Conservation (phyloP, 2,888 invertebrate species). For the Lasioglossum villosulum region DNA sequence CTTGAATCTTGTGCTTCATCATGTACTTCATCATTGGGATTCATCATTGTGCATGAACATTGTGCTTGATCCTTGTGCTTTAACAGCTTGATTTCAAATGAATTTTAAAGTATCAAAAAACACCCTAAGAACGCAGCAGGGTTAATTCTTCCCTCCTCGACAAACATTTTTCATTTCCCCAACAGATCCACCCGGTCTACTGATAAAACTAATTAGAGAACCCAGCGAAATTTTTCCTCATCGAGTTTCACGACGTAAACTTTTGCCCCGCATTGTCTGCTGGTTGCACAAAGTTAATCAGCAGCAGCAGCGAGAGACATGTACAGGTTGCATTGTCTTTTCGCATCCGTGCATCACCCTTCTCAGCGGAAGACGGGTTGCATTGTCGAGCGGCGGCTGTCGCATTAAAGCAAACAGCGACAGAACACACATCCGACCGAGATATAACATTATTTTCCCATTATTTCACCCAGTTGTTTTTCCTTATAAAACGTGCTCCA, state of each 20-base stretch:
- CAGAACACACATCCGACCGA: not conserved
- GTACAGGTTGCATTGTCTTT: not conserved
- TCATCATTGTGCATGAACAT: not conserved
- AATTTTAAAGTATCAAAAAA: not conserved
- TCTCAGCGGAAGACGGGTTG: not conserved
- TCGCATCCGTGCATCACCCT: not conserved
- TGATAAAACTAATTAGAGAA: not conserved
- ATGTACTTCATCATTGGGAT: not conserved
- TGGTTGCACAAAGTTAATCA: slow-evolving; percentile 21
- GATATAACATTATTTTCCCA: not conserved
- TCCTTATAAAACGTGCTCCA: not conserved
- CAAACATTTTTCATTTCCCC: not conserved
- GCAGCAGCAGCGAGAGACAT: slow-evolving; percentile 1
- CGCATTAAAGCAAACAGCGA: not conserved
- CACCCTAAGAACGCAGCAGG: not conserved
- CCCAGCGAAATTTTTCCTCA: not conserved
- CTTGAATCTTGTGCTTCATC: too few species aligned
- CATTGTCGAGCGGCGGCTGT: not conserved
- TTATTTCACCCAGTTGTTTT: not conserved
- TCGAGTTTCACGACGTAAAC: not conserved
- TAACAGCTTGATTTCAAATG: not conserved
- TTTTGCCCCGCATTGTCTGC: slow-evolving; percentile 3
- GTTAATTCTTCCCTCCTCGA: not conserved
- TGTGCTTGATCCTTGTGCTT: not conserved
- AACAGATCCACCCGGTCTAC: not conserved